Evolutionary conservation across 2,797 vertebrate species (phyloP).

Genomic region (Masticophis lateralis): DNA sequence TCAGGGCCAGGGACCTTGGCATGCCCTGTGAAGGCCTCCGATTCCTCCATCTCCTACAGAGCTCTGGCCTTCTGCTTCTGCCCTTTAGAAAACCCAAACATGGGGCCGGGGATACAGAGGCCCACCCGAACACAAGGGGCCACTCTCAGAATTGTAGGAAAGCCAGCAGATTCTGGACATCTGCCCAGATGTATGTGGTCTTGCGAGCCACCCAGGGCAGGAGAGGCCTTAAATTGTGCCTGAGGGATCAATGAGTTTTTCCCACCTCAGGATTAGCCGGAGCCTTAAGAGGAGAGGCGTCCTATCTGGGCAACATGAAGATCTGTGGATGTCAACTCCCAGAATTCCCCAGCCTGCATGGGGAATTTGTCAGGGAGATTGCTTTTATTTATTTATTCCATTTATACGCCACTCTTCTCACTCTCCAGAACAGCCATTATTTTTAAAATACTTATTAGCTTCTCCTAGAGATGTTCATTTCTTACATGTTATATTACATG

Average conservation of each 20-base stretch:
- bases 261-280: neutral
- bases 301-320: no score
- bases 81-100: neutral
- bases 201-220: neutral
- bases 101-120: neutral
- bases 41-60: neutral
- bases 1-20: neutral
- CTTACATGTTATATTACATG: neutral
- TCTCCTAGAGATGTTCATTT: neutral
- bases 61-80: neutral
- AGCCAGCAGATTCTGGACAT: neutral
- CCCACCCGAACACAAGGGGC: neutral
- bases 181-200: neutral
- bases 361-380: no score
- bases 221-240: neutral
- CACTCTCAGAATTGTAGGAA: neutral
- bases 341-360: no score
- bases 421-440: neutral
- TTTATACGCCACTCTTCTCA: neutral
- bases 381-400: neutral
- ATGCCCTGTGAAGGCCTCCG: rapidly evolving
- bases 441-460: neutral
- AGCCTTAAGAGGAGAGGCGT: neutral
- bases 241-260: neutral
- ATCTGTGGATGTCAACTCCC: no score